These are phyloP conservation scores for Rhinopithecus roxellana DNA, from an alignment of 2,113 vertebrate species.

Conservation along the genomic window DNA sequence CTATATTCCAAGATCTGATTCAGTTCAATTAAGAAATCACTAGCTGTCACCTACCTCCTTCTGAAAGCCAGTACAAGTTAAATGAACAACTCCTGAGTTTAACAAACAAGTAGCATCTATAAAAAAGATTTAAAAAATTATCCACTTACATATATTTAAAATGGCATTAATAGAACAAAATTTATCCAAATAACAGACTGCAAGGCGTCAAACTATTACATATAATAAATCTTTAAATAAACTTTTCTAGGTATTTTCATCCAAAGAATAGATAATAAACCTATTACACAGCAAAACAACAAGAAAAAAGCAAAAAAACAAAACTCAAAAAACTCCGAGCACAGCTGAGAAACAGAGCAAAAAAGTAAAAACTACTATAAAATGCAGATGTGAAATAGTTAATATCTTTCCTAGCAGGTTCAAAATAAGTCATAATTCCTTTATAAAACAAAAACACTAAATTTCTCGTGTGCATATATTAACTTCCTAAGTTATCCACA, in stretches of 20 bases:
- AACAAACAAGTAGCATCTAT: slow-evolving; percentile 94
- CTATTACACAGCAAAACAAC: neutral
- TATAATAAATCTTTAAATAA: neutral
- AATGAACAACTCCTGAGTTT: slow-evolving; percentile 91
- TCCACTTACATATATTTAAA: neutral
- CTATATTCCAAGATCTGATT: neutral
- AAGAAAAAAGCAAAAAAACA: too few species aligned
- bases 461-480: neutral
- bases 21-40: neutral
- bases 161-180: slow-evolving; percentile 1
- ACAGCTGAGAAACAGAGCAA: too few species aligned
- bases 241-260: neutral
- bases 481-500: neutral
- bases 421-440: neutral
- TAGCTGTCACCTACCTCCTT: slow-evolving; percentile 89
- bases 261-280: neutral
- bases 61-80: slow-evolving; percentile 95
- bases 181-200: neutral
- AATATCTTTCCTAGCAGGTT: neutral
- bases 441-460: neutral
- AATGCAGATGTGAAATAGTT: neutral
- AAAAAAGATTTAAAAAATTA: slow-evolving; percentile 55
- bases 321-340: too few species aligned
- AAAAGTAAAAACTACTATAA: too few species aligned
- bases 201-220: neutral